Conservation (phyloP, 2,113 vertebrate genomes). For the Mola mola region DNA sequence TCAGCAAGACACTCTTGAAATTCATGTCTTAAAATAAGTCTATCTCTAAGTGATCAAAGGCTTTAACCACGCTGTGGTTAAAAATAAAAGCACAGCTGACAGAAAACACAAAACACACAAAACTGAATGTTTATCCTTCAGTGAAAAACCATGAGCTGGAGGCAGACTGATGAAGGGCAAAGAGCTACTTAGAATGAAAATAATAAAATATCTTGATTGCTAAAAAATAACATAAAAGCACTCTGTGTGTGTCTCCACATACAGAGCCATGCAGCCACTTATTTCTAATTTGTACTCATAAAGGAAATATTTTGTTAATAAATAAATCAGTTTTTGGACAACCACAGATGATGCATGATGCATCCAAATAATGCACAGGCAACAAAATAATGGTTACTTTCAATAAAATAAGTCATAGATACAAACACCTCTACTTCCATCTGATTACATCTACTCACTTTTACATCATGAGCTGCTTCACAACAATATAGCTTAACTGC, state of each 20-base stretch:
- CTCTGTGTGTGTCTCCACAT: background rate
- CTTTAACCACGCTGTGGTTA: constrained; percentile 55
- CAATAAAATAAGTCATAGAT: constrained; percentile 25
- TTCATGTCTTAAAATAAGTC: constrained; percentile 63
- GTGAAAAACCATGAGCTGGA: constrained; percentile 28
- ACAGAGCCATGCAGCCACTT: background rate
- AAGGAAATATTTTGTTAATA: no score
- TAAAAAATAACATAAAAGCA: constrained; percentile 8
- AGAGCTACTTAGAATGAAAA: constrained; percentile 6
- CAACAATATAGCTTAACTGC: background rate
- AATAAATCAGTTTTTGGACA: constrained; percentile 16
- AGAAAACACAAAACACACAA: constrained; percentile 41
- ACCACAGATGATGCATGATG: background rate
- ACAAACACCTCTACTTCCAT: constrained; percentile 21
- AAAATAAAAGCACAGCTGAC: constrained; percentile 58
- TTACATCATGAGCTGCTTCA: constrained; percentile 15
- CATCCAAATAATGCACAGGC: background rate
- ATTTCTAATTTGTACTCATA: constrained; percentile 3
- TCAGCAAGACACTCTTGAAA: constrained; percentile 61
- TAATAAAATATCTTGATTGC: no score
- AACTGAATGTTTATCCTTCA: constrained; percentile 45
- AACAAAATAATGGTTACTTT: constrained; percentile 19
- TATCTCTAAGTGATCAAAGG: constrained; percentile 70
- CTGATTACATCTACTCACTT: constrained; percentile 21
- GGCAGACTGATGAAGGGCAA: background rate